Conservation (phyloP, 2,888 invertebrate species). For the Troides helena region DNA sequence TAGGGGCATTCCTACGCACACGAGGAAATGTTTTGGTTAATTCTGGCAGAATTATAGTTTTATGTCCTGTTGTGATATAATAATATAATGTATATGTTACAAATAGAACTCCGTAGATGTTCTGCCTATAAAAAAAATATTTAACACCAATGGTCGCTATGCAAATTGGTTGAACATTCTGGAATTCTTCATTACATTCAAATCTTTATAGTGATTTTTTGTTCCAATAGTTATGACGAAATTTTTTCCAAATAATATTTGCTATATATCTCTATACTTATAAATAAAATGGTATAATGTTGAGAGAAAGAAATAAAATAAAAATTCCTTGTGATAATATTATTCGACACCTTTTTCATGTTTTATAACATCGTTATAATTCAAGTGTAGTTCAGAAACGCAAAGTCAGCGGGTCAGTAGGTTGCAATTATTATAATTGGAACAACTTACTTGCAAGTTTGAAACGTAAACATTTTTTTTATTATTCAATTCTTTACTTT, state of each 20-base stretch:
- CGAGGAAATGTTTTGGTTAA: no score
- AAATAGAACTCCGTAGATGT: no score
- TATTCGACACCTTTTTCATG: constrained; percentile 22
- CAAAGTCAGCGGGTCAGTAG: constrained; percentile 23
- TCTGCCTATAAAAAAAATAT: no score
- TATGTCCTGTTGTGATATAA: no score
- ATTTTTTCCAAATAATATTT: neutral
- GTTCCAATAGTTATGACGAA: no score
- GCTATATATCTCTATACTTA: neutral
- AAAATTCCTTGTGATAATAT: constrained; percentile 9
- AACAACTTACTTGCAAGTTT: constrained; percentile 22
- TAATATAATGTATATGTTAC: no score
- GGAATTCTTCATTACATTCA: no score
- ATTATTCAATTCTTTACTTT: neutral
- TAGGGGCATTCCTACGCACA: no score
- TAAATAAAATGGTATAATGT: neutral
- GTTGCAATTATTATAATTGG: constrained; percentile 27
- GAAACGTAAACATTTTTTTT: constrained; percentile 16
- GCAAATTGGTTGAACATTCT: no score
- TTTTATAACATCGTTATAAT: constrained; percentile 28
- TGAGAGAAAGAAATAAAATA: neutral
- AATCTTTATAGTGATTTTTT: no score
- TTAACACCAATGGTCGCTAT: no score
- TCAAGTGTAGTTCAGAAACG: constrained; percentile 19
- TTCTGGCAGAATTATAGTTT: no score